A percentile compares a stretch with the other conserved stretches of the same genome.
Evolutionary conservation across 2,888 invertebrate genomes (phyloP).

Genomic region (Tribolium freemani): DNA sequence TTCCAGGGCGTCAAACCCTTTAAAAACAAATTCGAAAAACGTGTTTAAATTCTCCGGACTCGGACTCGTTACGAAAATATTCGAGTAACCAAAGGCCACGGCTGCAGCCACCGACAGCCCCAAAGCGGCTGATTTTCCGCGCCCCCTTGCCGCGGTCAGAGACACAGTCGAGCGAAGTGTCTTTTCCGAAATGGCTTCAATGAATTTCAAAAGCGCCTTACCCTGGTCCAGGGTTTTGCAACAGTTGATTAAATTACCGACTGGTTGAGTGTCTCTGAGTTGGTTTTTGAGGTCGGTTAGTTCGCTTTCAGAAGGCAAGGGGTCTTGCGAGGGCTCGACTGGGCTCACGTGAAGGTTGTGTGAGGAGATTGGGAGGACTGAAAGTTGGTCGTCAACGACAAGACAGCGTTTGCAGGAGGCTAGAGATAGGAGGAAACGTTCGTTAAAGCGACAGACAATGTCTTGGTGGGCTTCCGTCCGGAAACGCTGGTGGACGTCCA

Average conservation of each 20-base stretch:
- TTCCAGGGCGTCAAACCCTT: slow-evolving; percentile 93
- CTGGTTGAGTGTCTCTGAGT: slow-evolving; percentile 91
- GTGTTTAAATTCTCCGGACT: slow-evolving; percentile 98
- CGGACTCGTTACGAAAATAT: slow-evolving; percentile 97
- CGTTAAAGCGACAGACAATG: slow-evolving; percentile 95
- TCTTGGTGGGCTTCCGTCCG: slow-evolving; percentile 95
- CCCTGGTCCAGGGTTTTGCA: slow-evolving; percentile 96
- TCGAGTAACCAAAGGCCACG: slow-evolving; percentile 85
- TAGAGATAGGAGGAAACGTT: slow-evolving; percentile 92
- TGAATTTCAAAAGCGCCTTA: slow-evolving; percentile 91
- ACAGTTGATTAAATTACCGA: slow-evolving; percentile 87
- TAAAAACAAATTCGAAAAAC: slow-evolving; percentile 95
- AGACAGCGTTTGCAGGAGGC: slow-evolving; percentile 89
- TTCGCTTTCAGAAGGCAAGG: slow-evolving; percentile 69
- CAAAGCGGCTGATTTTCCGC: slow-evolving; percentile 98
- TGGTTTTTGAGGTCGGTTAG: slow-evolving; percentile 85
- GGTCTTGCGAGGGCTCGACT: slow-evolving; percentile 71
- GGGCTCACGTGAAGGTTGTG: slow-evolving; percentile 87
- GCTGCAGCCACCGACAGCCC: slow-evolving; percentile 93
- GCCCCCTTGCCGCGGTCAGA: slow-evolving; percentile 95
- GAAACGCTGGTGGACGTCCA: slow-evolving; percentile 98
- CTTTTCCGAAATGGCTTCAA: slow-evolving; percentile 96
- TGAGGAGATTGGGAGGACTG: slow-evolving; percentile 92
- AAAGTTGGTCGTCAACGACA: slow-evolving; percentile 94
- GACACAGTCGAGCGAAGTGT: slow-evolving; percentile 90